Evolutionary conservation across 2,888 invertebrate species (phyloP).

Genomic region (Periphyllus acericola): DNA sequence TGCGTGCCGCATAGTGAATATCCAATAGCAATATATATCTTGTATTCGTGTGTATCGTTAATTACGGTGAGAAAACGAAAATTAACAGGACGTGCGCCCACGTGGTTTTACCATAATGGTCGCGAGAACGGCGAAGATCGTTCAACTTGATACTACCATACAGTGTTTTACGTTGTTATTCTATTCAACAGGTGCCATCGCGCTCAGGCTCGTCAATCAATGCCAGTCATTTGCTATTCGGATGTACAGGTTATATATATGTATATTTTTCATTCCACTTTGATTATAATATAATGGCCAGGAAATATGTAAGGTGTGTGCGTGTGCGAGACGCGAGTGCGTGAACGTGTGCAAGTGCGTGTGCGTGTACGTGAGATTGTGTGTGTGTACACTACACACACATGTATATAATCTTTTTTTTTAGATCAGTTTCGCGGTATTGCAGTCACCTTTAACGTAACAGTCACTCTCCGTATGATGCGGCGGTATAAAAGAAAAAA

Average conservation of each 20-base stretch:
- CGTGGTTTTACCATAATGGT: not conserved
- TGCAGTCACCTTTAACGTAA: not conserved
- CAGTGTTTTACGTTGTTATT: constrained; percentile 14
- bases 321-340: too few species aligned
- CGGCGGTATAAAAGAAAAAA: not conserved
- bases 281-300: constrained; percentile 32
- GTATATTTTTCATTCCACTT: not conserved
- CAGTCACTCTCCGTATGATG: not conserved
- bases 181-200: constrained; percentile 33
- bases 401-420: constrained; percentile 20
- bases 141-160: constrained; percentile 24
- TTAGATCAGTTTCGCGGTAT: not conserved
- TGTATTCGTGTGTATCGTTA: not conserved
- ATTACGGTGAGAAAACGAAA: not conserved
- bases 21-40: not conserved
- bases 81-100: constrained; percentile 6
- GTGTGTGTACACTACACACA: not conserved
- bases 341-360: too few species aligned
- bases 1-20: not conserved
- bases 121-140: constrained; percentile 9
- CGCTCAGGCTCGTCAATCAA: constrained; percentile 45
- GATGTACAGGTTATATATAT: not conserved
- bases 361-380: too few species aligned
- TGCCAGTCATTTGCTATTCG: constrained; percentile 8
- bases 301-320: constrained; percentile 1